Evolutionary conservation across 2,888 invertebrate species (phyloP).

Genomic region (Polylopha cassiicola): DNA sequence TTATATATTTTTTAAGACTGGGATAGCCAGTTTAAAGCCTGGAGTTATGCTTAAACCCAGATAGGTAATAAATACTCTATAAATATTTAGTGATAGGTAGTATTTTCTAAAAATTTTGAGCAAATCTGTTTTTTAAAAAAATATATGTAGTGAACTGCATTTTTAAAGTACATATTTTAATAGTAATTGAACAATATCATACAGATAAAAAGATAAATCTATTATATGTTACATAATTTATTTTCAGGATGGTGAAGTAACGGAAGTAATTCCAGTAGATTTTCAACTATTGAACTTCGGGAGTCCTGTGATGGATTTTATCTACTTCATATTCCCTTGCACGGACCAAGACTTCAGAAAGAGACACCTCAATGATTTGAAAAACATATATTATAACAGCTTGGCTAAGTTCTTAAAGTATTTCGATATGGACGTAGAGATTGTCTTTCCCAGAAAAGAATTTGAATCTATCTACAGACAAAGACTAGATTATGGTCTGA

Average conservation of each 20-base stretch:
- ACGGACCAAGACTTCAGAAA: conserved; percentile 42
- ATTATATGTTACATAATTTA: conserved; percentile 7
- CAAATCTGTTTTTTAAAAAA: no score
- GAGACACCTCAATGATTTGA: conserved; percentile 36
- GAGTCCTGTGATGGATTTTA: conserved; percentile 39
- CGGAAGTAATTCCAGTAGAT: conserved; percentile 41
- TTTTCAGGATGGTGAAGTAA: conserved; percentile 37
- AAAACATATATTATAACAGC: conserved; percentile 38
- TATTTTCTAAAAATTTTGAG: conserved; percentile 2
- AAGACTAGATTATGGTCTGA: conserved; percentile 42
- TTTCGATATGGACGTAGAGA: conserved; percentile 37
- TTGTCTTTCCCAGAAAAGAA: conserved; percentile 34
- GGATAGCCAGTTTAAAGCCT: not conserved
- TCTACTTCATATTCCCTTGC: conserved; percentile 39
- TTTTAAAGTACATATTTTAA: no score
- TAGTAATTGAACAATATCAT: conserved; percentile 1
- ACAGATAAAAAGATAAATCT: not conserved
- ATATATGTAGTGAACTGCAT: no score
- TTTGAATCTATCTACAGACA: conserved; percentile 40
- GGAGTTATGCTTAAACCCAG: not conserved
- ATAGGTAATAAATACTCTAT: conserved; percentile 1
- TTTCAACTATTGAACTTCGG: conserved; percentile 43
- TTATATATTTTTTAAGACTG: not conserved
- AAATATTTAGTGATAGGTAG: not conserved
- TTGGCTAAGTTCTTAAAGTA: conserved; percentile 35